Evolutionary conservation across 2,113 vertebrate genomes (phyloP).

Genomic region (Heterotilapia buettikoferi): DNA sequence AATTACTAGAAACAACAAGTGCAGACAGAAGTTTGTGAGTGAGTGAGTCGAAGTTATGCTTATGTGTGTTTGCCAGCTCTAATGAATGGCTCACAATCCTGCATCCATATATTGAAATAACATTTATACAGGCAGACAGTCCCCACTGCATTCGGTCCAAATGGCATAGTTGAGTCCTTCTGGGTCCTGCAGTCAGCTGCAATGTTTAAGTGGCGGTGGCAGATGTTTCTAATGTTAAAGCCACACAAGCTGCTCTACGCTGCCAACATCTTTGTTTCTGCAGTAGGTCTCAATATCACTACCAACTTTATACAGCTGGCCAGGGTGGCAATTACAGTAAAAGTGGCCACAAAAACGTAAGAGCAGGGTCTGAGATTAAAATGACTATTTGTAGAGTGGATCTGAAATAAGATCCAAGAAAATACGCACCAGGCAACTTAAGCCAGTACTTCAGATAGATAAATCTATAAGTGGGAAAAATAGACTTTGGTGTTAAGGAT

Average conservation of each 20-base stretch:
- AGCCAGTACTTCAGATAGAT: not conserved
- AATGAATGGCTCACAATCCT: conserved; percentile 25
- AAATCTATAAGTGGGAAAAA: not conserved
- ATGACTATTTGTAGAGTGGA: conserved; percentile 22
- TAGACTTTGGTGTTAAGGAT: not conserved
- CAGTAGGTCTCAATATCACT: conserved; percentile 20
- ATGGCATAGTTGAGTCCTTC: not conserved
- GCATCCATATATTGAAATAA: conserved; percentile 44
- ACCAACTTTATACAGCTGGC: conserved; percentile 48
- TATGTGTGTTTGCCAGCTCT: conserved; percentile 7
- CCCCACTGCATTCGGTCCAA: conserved; percentile 35
- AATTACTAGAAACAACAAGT: conserved; percentile 4
- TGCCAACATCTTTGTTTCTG: conserved; percentile 30
- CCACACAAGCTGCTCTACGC: conserved; percentile 21
- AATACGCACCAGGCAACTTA: not conserved
- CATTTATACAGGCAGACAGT: conserved; percentile 50
- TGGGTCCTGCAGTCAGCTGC: conserved; percentile 17
- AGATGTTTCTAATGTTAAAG: conserved; percentile 61
- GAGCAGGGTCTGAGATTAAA: conserved; percentile 6
- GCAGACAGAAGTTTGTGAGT: not conserved
- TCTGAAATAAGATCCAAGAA: conserved; percentile 14
- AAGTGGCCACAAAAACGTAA: conserved; percentile 7
- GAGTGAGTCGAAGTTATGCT: not conserved
- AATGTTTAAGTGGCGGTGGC: conserved; percentile 29
- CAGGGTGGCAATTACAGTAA: conserved; percentile 29